Conservation (phyloP, 1,140 invertebrate genomes). For the Platyura marginata region DNA sequence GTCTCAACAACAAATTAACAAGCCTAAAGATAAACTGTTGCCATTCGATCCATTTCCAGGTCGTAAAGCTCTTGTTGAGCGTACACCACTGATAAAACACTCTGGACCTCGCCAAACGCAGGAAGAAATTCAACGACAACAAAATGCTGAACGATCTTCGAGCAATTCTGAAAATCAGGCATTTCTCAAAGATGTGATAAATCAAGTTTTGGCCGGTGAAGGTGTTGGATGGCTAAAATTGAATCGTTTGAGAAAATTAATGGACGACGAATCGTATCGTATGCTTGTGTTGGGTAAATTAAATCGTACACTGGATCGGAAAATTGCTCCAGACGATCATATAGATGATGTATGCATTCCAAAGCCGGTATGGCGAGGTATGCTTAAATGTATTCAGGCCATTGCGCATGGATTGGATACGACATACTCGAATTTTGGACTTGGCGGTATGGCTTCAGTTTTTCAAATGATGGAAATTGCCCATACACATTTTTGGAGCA, state of each 20-base stretch:
- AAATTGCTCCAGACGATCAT: conserved; percentile 87
- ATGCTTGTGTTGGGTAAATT: conserved; percentile 90
- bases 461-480: conserved; percentile 95
- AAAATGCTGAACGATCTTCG: conserved; percentile 44
- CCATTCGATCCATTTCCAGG: conserved; percentile 65
- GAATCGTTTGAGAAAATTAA: conserved; percentile 83
- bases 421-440: conserved; percentile 82
- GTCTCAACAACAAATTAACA: conserved; percentile 13
- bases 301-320: conserved; percentile 84
- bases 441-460: conserved; percentile 93
- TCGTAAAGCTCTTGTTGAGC: conserved; percentile 69
- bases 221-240: conserved; percentile 94
- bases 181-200: conserved; percentile 73
- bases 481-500: conserved; percentile 95
- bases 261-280: conserved; percentile 98
- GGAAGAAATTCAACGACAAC: conserved; percentile 42
- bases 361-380: conserved; percentile 88
- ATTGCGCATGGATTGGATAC: conserved; percentile 79
- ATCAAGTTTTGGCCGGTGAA: conserved; percentile 84
- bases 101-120: conserved; percentile 37
- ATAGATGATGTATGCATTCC: conserved; percentile 93
- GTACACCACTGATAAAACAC: conserved; percentile 80
- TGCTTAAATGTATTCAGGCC: conserved; percentile 80
- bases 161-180: conserved; percentile 73
- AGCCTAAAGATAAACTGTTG: conserved; percentile 35